These are phyloP conservation scores for Catalaphyllia jardinei DNA, from an alignment of 64 coral and sea anemone genomes.

Conservation along the genomic window DNA sequence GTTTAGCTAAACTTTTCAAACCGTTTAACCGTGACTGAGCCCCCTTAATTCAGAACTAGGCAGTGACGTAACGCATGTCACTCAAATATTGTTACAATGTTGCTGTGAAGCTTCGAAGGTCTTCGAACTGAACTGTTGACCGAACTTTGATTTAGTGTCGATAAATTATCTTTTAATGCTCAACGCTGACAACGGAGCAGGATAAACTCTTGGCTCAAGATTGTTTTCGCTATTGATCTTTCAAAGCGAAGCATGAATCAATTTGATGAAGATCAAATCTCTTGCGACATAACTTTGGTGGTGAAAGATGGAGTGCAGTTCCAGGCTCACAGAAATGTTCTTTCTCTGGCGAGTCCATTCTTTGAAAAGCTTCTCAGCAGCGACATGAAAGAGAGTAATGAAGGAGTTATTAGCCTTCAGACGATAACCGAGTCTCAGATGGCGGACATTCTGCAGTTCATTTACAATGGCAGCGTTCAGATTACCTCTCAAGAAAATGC, in stretches of 20 bases:
- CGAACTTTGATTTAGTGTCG: too few species aligned
- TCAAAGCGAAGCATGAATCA: background rate
- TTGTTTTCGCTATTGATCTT: too few species aligned
- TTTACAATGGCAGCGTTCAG: background rate
- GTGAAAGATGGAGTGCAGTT: background rate
- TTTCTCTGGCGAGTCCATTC: background rate
- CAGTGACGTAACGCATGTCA: too few species aligned
- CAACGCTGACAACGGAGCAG: too few species aligned
- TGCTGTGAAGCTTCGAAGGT: too few species aligned
- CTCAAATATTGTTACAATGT: too few species aligned
- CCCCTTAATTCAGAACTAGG: too few species aligned
- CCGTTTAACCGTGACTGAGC: too few species aligned
- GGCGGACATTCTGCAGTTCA: background rate
- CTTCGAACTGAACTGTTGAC: too few species aligned
- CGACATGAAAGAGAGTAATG: constrained; percentile 5
- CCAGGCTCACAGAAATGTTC: background rate
- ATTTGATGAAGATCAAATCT: background rate
- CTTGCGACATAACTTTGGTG: background rate
- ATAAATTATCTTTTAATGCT: too few species aligned
- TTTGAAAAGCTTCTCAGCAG: background rate
- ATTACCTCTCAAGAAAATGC: background rate
- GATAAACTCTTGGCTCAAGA: too few species aligned
- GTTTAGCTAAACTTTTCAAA: too few species aligned
- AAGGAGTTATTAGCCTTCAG: background rate
- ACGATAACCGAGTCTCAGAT: background rate